Evolutionary conservation across 37 sponge, comb jelly and placozoan species (phyloP).

Genomic region (Beroe ovata): DNA sequence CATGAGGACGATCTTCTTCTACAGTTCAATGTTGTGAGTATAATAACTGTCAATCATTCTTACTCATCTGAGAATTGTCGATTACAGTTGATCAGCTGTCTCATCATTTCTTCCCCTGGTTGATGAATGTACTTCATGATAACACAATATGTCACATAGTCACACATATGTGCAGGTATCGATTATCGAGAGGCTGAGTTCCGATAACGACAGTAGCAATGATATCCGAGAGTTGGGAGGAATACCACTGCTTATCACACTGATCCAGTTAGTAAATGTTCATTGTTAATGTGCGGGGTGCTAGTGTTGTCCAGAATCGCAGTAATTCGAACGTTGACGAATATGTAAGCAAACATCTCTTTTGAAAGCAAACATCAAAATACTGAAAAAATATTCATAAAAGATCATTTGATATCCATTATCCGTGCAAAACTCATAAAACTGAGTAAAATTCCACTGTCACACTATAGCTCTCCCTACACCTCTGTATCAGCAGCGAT

Average conservation of each 20-base stretch:
- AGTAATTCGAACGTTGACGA: too few species aligned
- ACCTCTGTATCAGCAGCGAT: conserved; percentile 1
- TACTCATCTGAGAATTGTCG: too few species aligned
- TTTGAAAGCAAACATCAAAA: too few species aligned
- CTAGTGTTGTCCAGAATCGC: too few species aligned
- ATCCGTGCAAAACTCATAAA: conserved; percentile 8
- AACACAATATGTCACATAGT: too few species aligned
- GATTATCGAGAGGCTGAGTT: conserved; percentile 71
- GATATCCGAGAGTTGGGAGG: conserved; percentile 78
- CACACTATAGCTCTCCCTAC: not conserved
- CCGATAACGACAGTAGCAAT: conserved; percentile 70
- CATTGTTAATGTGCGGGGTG: too few species aligned
- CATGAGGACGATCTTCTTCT: conserved; percentile 46
- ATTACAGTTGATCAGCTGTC: too few species aligned
- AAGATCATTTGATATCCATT: not conserved
- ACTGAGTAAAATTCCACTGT: not conserved
- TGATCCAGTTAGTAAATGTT: conserved; percentile 74
- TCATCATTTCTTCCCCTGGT: too few species aligned
- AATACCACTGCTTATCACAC: conserved; percentile 74
- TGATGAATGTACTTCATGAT: too few species aligned
- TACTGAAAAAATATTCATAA: not conserved
- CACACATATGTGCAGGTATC: too few species aligned
- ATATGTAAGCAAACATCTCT: too few species aligned
- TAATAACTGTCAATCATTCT: too few species aligned
- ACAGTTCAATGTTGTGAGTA: conserved; percentile 52